A percentile compares a stretch with the other conserved stretches of the same genome.
Evolutionary conservation across 2,113 vertebrate genomes (phyloP).

Genomic region (Saguinus imperator): DNA sequence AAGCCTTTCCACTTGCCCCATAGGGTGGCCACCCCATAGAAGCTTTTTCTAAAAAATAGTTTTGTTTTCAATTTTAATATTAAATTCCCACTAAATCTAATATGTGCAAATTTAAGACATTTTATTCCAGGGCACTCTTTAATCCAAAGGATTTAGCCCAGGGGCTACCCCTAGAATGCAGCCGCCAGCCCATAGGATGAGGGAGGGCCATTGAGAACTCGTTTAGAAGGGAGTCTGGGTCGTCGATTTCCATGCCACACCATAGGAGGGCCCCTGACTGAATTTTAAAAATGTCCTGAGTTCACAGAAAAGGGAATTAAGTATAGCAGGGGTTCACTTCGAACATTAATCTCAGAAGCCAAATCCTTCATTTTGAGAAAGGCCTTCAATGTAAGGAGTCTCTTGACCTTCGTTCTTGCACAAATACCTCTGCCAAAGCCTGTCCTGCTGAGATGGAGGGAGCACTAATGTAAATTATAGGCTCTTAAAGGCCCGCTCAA

Average conservation of each 20-base stretch:
- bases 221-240: constrained; percentile 49
- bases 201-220: constrained; percentile 60
- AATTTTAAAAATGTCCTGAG: constrained; percentile 85
- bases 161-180: not conserved
- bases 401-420: constrained; percentile 62
- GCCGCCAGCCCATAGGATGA: not conserved
- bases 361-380: constrained; percentile 77
- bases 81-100: constrained; percentile 20
- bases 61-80: constrained; percentile 25
- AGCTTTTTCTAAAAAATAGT: not conserved
- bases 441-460: constrained; percentile 26
- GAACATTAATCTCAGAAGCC: constrained; percentile 81
- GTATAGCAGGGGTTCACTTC: constrained; percentile 81
- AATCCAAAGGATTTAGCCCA: constrained; percentile 7
- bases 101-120: constrained; percentile 24
- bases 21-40: not conserved
- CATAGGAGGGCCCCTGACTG: constrained; percentile 81
- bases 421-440: constrained; percentile 57
- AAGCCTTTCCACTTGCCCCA: not conserved
- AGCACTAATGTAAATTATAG: constrained; percentile 27
- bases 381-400: constrained; percentile 69
- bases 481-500: constrained; percentile 63
- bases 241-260: constrained; percentile 78
- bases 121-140: not conserved
- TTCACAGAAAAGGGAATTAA: constrained; percentile 86